Evolutionary conservation across 2,888 invertebrate genomes (phyloP).

Genomic region (Pristionchus entomophagus): DNA sequence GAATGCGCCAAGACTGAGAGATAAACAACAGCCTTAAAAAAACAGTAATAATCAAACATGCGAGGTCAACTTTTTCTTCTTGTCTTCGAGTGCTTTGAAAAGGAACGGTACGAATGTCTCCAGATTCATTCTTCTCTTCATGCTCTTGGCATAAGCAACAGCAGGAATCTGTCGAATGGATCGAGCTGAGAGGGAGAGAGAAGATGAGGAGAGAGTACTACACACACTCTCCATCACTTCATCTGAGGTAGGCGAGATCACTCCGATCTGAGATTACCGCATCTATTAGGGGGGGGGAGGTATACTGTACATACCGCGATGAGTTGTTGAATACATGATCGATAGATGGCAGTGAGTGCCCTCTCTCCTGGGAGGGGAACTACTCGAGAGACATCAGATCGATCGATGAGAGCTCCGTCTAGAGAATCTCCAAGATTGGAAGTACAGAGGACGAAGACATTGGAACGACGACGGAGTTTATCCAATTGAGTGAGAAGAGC

Average conservation of each 20-base stretch:
- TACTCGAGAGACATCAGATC: constrained; percentile 83
- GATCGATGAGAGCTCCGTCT: constrained; percentile 94
- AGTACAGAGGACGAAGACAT: constrained; percentile 93
- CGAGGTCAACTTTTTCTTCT: constrained; percentile 3
- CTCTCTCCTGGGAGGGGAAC: constrained; percentile 26
- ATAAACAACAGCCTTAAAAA: too few species aligned
- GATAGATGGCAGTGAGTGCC: constrained; percentile 35
- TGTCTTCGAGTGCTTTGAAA: constrained; percentile 2
- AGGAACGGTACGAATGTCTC: background rate
- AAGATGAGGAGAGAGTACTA: background rate
- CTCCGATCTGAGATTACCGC: constrained; percentile 12
- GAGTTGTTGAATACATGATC: constrained; percentile 13
- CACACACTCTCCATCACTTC: background rate
- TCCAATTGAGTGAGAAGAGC: constrained; percentile 95
- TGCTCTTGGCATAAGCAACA: constrained; percentile 7
- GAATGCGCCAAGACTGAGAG: too few species aligned
- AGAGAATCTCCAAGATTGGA: constrained; percentile 95
- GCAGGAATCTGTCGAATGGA: constrained; percentile 39
- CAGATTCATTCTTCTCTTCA: background rate
- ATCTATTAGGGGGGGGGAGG: background rate
- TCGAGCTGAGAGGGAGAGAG: background rate
- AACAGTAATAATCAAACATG: constrained; percentile 33
- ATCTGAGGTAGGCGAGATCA: background rate
- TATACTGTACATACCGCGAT: constrained; percentile 29
- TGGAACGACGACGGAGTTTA: constrained; percentile 92